Evolutionary conservation across 2,797 vertebrate species (phyloP).

Genomic region (Anguilla megastoma): DNA sequence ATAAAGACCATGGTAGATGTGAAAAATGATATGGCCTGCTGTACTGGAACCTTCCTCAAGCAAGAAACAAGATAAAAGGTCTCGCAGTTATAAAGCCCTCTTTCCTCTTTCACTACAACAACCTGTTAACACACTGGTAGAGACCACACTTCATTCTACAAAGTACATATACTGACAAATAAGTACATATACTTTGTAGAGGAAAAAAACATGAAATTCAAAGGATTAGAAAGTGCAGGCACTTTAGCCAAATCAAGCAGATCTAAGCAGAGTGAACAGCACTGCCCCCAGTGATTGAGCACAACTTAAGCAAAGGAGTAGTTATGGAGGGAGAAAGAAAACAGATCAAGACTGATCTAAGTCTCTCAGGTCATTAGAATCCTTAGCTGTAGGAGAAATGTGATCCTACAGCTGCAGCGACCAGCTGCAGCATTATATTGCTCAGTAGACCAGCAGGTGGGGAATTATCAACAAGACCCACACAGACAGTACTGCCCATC

Average conservation of each 20-base stretch:
- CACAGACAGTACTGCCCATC: neutral
- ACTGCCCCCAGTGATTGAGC: neutral
- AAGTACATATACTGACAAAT: neutral
- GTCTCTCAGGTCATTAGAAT: neutral
- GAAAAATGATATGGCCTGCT: neutral
- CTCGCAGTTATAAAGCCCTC: neutral
- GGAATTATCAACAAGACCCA: neutral
- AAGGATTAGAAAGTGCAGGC: neutral
- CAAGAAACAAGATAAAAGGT: neutral
- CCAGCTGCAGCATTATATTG: neutral
- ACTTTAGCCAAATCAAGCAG: neutral
- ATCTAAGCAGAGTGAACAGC: neutral
- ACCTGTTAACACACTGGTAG: neutral
- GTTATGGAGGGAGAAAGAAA: neutral
- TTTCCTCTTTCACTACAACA: neutral
- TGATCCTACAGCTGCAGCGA: neutral
- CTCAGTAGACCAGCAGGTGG: constrained; percentile 3
- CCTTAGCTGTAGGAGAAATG: neutral
- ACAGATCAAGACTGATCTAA: neutral
- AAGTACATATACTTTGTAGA: neutral
- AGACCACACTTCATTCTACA: neutral
- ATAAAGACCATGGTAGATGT: neutral
- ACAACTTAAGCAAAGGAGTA: neutral
- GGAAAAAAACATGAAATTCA: neutral
- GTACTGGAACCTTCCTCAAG: neutral